Conservation (phyloP, 1,140 invertebrate species). For the Papilio dardanus region DNA sequence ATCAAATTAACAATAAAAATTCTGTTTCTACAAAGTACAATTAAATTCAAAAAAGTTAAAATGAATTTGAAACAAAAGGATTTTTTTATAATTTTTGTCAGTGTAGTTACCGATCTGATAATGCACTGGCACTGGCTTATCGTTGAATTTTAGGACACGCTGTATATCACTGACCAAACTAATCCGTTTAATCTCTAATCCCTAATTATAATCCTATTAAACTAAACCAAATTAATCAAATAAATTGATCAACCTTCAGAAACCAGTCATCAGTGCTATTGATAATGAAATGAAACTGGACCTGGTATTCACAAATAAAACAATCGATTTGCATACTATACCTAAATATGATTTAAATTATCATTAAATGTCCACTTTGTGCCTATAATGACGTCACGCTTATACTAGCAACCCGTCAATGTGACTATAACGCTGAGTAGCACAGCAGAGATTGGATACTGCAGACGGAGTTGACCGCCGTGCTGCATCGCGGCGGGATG, state of each 20-base stretch:
- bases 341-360: conserved; percentile 16
- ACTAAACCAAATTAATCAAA: not conserved
- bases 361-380: conserved; percentile 22
- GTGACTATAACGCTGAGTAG: conserved; percentile 83
- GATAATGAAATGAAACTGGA: not conserved
- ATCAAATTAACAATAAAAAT: not conserved
- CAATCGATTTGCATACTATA: not conserved
- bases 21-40: too few species aligned
- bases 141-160: too few species aligned
- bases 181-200: too few species aligned
- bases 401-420: conserved; percentile 78
- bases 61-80: too few species aligned
- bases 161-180: too few species aligned
- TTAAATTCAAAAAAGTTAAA: too few species aligned
- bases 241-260: not conserved
- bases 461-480: conserved; percentile 84
- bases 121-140: too few species aligned
- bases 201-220: not conserved
- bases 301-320: not conserved
- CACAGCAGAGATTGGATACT: conserved; percentile 83
- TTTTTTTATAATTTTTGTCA: too few species aligned
- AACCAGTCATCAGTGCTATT: not conserved
- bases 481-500: conserved; percentile 93
- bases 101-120: too few species aligned
- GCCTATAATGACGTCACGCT: conserved; percentile 24